phyloP scores from a whole-genome alignment of 1,140 invertebrate genomes.

The Agrilus planipennis region DNA sequence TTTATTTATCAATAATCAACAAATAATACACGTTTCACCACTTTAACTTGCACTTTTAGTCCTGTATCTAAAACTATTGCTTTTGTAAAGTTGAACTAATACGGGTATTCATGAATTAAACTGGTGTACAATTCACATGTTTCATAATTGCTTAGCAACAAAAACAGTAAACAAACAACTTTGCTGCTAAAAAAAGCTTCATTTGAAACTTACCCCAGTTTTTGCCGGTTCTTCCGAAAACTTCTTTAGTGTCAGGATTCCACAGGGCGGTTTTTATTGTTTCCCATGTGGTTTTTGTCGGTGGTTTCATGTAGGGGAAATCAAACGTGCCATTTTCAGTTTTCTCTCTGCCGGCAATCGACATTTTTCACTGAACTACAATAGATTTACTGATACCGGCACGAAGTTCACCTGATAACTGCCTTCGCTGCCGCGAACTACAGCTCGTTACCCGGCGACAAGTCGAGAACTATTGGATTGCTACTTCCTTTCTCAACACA shows the following conservation, averaged over 20 bases:
- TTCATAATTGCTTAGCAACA: constrained; percentile 4
- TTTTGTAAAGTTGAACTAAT: constrained; percentile 1
- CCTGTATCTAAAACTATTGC: neutral
- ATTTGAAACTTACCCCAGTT: constrained; percentile 58
- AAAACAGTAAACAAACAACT: constrained; percentile 6
- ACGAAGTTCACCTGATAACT: neutral
- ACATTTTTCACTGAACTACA: no score
- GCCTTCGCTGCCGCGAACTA: neutral
- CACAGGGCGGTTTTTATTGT: constrained; percentile 48
- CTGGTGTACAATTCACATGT: constrained; percentile 6
- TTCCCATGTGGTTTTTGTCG: constrained; percentile 42
- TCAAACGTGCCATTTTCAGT: constrained; percentile 31
- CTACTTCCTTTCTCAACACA: neutral
- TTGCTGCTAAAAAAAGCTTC: constrained; percentile 15
- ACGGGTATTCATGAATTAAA: neutral
- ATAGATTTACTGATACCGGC: no score
- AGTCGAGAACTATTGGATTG: neutral
- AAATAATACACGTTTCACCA: neutral
- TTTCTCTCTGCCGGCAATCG: constrained; percentile 22
- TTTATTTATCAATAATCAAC: no score
- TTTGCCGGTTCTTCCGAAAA: constrained; percentile 55
- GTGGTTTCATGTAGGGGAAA: constrained; percentile 40
- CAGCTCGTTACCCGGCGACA: neutral
- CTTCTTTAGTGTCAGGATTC: constrained; percentile 48
- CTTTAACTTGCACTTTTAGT: neutral